Evolutionary conservation across 2,113 vertebrate species (phyloP), one percentile per base, ranked within the genome.

Genomic region (Capreolus pygargus): DNA sequence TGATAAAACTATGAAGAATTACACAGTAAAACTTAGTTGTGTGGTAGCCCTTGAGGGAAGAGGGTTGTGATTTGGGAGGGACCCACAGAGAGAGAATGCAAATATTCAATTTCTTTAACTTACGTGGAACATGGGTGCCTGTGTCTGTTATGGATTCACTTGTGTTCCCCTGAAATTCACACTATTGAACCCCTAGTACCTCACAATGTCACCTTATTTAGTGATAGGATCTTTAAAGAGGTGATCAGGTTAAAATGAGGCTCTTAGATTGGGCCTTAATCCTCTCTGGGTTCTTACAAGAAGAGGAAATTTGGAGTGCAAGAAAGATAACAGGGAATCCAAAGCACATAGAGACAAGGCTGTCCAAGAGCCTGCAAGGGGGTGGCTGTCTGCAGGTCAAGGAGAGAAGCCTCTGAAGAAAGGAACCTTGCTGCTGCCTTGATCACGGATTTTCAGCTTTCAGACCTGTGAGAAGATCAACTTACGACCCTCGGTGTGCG

Each of bases 1-100:
- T 97, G 76, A 15, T 70, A 87, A 96, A 82, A 36, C 28, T 70
- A 17, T 81, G 27, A 39, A 89, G 52, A 83, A 54, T 85, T 95
- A 21, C 28, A 47, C 64, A 92, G 61, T 55, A n/a, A 78, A 83
- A 92, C 7, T 43, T 6, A 33, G n/a, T 57, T 52, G 33, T 45
- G 0, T 55, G 25, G 9, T 21, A 74, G 19, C 12, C 14, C 5
- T 4, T 11, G 19, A 12, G 6, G 43, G 11, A 45, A 6, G 7
- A 47, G 36, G 0, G 12, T 9, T 39, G 3, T 79, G 4, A 43
- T 45, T 17, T 52, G 17, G 28, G 33, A 67, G 4, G n/a, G 25
- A 17, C 43, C 21, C 36, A 12, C 1, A n/a, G 55, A 55, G 21
- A n/a, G 21, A 39, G 19, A 3, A 61, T 57, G 3, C 21, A 25